Conservation (phyloP, 2,797 vertebrate species). For the Staurois parvus region DNA sequence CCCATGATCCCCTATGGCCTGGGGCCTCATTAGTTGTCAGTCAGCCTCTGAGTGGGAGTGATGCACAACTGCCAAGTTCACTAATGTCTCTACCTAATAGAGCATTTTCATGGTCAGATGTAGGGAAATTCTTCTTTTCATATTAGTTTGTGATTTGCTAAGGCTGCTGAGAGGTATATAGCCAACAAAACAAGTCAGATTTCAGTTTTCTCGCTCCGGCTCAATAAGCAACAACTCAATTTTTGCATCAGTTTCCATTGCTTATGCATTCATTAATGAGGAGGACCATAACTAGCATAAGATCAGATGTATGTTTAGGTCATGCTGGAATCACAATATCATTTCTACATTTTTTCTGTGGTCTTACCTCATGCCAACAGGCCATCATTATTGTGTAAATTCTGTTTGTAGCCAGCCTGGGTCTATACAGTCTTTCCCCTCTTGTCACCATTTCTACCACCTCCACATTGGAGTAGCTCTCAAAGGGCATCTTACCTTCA, state of each 20-base stretch:
- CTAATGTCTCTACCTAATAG: too few relatives aligned
- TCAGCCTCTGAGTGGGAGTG: too few relatives aligned
- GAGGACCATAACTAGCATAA: background rate
- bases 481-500: slow-evolving; percentile 92
- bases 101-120: too few relatives aligned
- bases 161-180: too few relatives aligned
- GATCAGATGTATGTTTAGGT: background rate
- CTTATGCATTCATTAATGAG: background rate
- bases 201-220: too few relatives aligned
- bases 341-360: too few relatives aligned
- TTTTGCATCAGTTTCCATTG: background rate
- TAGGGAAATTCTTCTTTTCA: too few relatives aligned
- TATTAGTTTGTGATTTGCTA: background rate
- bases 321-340: too few relatives aligned
- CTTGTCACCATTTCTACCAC: slow-evolving; percentile 88
- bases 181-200: background rate
- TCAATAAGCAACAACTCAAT: too few relatives aligned
- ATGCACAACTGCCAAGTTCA: too few relatives aligned
- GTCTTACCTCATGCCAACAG: slow-evolving; percentile 89
- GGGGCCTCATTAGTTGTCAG: too few relatives aligned
- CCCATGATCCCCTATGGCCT: too few relatives aligned
- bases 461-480: slow-evolving; percentile 88
- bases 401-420: slow-evolving; percentile 80
- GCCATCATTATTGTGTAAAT: slow-evolving; percentile 88
- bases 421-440: slow-evolving; percentile 86